phyloP scores from a whole-genome alignment of 2,113 vertebrate species.

The Ifrita kowaldi region DNA sequence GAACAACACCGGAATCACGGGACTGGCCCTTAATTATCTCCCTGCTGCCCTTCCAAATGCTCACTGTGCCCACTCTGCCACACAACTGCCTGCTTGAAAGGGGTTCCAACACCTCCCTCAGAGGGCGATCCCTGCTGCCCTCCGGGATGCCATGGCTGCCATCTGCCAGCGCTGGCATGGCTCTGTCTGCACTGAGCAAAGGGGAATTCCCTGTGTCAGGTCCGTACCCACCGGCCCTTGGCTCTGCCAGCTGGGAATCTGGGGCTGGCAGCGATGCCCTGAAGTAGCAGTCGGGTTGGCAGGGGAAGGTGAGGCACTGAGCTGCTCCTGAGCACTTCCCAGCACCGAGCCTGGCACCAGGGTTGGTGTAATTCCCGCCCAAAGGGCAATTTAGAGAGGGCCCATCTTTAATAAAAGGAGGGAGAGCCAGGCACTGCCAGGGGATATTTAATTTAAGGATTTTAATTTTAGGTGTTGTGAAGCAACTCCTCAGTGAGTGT shows the following conservation, averaged over 20 bases:
- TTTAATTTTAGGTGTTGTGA: neutral
- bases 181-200: neutral
- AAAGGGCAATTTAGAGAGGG: neutral
- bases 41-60: neutral
- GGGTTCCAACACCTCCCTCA: neutral
- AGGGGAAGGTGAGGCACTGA: neutral
- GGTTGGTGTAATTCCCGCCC: neutral
- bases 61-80: neutral
- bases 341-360: neutral
- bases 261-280: neutral
- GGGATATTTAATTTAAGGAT: neutral
- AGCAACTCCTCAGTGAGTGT: neutral
- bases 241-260: neutral
- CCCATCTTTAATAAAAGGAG: neutral
- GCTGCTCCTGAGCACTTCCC: neutral
- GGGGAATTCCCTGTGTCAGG: neutral
- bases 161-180: neutral
- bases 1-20: neutral
- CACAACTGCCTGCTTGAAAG: neutral
- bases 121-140: neutral
- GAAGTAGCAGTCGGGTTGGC: neutral
- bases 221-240: fast-evolving
- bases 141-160: neutral
- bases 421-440: neutral
- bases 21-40: neutral